Evolutionary conservation across 2,888 invertebrate genomes (phyloP), one percentile per base, ranked within the genome.

Genomic region (Noctua janthina): DNA sequence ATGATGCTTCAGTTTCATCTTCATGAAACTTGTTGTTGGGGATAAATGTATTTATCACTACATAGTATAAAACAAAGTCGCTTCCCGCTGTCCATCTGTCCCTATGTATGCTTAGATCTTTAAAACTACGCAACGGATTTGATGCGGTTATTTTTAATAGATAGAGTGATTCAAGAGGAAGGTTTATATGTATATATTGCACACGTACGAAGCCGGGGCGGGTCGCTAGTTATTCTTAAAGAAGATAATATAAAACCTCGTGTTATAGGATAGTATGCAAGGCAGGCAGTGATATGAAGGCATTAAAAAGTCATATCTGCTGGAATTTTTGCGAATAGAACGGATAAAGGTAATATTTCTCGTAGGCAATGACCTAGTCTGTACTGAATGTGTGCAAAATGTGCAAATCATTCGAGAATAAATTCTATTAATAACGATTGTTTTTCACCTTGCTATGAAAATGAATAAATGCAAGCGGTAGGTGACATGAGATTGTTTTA

Each of bases 351-450:
- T 78, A 72, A 83, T 77, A 74, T 80, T 87, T 81, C 86, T 84
- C 23, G 79, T 89, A 88, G 85, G 78, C 87, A 89, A 89, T 89
- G 89, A 88, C 89, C 89, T 85, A 88, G 83, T 87, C 80, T 76
- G 72, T 81, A 77, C 74, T 74, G 72, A 46, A 71, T 74, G 78
- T 80, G 83, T 83, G 29, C 69, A 71, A 59, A 77, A 74, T 78
- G 82, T 82, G 17, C 49, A 68, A 71, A 76, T 81, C 56, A 73
- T 72, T 76, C 76, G 56, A 77, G 62, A 84, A 82, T 56, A 70
- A 68, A 69, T 66, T 66, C 68, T 78, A 74, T 64, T 74, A 78
- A 68, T 67, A 72, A 64, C 72, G 5, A 66, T 70, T 75, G 43
- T 67, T 74, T 79, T 79, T 68, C 71, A 87, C 79, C 70, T 88